Base-by-base conservation (phyloP, 2,797 vertebrate species). In the Anableps anableps region DNA sequence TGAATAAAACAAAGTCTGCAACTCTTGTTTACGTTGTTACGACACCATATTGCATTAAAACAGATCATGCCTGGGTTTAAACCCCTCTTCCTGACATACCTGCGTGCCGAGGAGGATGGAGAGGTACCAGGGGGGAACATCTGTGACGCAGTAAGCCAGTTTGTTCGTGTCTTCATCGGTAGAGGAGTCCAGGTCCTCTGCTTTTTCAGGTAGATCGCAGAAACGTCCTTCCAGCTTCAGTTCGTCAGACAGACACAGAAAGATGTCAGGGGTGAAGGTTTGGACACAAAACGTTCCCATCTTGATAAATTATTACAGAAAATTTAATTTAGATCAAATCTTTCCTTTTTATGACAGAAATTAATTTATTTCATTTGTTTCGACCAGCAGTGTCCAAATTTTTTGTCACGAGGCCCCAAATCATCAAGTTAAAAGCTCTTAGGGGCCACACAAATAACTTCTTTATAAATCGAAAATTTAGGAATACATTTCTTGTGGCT, bases 101-200 rank as follows among this genome's bases (percentile, higher is more conserved):
- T 99, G 99, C 90, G 97, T 96, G 73, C 98, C 99, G 62, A 99
- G 85, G 80, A 99, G 92, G 93, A 99, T 96, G 91, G 98, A 99
- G 79, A 99, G 95, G 87, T 99, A 96, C 98, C 97, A 99, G 0
- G 98, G 98, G 1, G 98, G 98, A 4, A 94, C 89, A 0, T 99
- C 98, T 0, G 96, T 97, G 70, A 99, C 87, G 1, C 93, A 88
- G 13, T 99, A 99, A 2, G 94, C 96, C n/a, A 98, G 91, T 55
- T 94, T 96, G 85, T 90, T 94, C 8, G 10, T 74, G 14, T 90
- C 86, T 80, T 82, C 75, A 23, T 90, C 75, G 17, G 16, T 21
- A 10, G 86, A 86, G 21, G 86, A 36, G 29, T 86, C 82, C 3
- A 29, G 55, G 13, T 86, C 88, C 1, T 85, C 85, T 71, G 3